Conservation (phyloP, 1,140 invertebrate genomes). For the Trigoniulus corallinus region DNA sequence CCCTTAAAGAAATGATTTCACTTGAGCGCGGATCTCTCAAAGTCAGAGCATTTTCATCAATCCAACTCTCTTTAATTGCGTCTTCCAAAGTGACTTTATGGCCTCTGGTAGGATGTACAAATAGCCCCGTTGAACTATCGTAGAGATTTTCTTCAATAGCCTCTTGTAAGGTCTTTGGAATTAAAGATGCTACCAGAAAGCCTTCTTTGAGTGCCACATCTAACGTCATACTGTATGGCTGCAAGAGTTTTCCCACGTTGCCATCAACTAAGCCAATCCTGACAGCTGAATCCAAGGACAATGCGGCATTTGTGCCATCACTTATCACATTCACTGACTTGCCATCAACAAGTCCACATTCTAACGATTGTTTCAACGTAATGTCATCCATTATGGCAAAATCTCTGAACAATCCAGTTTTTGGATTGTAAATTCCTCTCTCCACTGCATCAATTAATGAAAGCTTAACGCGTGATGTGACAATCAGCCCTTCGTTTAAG, state of each 20-base stretch:
- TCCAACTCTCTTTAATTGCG: conserved; percentile 53
- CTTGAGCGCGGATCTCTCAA: conserved; percentile 51
- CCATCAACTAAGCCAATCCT: conserved; percentile 55
- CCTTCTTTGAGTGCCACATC: conserved; percentile 58
- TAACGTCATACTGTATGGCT: conserved; percentile 52
- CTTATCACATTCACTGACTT: conserved; percentile 59
- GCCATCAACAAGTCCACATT: conserved; percentile 56
- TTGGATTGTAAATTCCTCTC: background rate
- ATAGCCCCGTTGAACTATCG: conserved; percentile 52
- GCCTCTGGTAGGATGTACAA: conserved; percentile 45
- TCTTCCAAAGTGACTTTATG: conserved; percentile 55
- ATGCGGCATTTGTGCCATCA: conserved; percentile 60
- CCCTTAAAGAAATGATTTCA: conserved; percentile 56
- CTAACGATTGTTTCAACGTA: conserved; percentile 60
- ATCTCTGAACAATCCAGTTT: background rate
- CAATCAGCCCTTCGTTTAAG: conserved; percentile 28
- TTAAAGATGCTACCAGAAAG: conserved; percentile 59
- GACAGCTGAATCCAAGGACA: conserved; percentile 60
- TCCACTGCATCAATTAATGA: background rate
- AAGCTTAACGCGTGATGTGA: background rate
- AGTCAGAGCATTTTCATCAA: conserved; percentile 57
- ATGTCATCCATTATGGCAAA: conserved; percentile 47
- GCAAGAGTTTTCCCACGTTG: conserved; percentile 58
- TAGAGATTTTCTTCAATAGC: conserved; percentile 61
- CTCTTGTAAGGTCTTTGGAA: conserved; percentile 77